Conservation (phyloP, 2,888 invertebrate species). For the Willowsia nigromaculata region DNA sequence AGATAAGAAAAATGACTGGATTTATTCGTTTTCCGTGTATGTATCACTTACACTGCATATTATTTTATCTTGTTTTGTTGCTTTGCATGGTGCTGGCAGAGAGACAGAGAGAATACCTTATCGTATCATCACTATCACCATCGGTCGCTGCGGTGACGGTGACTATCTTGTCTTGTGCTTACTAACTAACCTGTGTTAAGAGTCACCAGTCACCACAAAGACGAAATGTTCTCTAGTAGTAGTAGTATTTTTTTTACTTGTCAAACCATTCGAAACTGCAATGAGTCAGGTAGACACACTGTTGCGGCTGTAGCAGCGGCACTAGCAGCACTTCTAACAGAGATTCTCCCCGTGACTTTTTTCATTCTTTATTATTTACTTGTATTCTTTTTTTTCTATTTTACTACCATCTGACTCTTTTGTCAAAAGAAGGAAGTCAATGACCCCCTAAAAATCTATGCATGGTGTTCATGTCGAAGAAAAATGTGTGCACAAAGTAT, state of each 20-base stretch:
- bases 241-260: too few relatives aligned
- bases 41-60: neutral
- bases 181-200: neutral
- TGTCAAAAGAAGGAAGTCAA: slow-evolving; percentile 31
- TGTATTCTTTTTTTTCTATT: slow-evolving; percentile 16
- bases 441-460: slow-evolving; percentile 9
- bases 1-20: slow-evolving; percentile 32
- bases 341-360: slow-evolving; percentile 35
- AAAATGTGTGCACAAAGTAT: neutral
- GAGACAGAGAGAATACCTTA: neutral
- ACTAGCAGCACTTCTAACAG: neutral
- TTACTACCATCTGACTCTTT: slow-evolving; percentile 39
- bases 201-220: slow-evolving; percentile 32
- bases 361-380: slow-evolving; percentile 25
- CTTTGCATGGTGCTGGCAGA: neutral
- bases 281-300: slow-evolving; percentile 20
- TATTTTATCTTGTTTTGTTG: neutral
- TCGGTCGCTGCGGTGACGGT: neutral
- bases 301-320: neutral
- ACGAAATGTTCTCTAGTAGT: too few relatives aligned
- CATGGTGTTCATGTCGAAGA: neutral
- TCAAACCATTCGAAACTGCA: slow-evolving; percentile 33
- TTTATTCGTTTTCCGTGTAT: slow-evolving; percentile 9
- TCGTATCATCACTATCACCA: neutral
- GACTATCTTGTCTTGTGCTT: neutral